Evolutionary conservation across 1,140 invertebrate genomes (phyloP).

Genomic region (Sycobia sp.): DNA sequence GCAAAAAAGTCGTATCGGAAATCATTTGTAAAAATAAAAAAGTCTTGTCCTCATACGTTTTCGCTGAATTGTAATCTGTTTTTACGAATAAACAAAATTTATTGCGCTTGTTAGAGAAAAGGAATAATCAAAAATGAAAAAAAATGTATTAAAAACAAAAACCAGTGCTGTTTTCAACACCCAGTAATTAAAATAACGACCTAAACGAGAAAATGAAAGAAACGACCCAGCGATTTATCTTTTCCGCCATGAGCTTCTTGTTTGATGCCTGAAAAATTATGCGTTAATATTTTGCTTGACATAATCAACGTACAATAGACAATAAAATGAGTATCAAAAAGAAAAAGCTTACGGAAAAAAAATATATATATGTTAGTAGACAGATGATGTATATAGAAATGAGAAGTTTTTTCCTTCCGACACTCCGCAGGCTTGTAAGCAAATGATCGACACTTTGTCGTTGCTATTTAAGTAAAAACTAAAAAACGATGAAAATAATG

Average conservation of each 20-base stretch:
- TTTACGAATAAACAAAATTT: slow-evolving; percentile 5
- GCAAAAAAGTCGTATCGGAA: slow-evolving; percentile 25
- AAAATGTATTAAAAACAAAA: background rate
- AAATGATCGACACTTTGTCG: slow-evolving; percentile 5
- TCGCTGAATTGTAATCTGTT: slow-evolving; percentile 4
- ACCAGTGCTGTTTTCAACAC: slow-evolving; percentile 22
- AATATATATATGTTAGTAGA: slow-evolving; percentile 19
- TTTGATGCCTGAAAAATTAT: slow-evolving; percentile 21
- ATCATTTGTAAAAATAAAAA: slow-evolving; percentile 17
- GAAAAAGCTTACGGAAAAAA: slow-evolving; percentile 38
- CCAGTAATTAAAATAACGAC: slow-evolving; percentile 1
- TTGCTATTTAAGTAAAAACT: slow-evolving; percentile 17
- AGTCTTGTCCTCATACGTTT: slow-evolving; percentile 22
- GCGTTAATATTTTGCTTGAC: slow-evolving; percentile 28
- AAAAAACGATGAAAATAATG: slow-evolving; percentile 23
- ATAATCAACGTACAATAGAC: slow-evolving; percentile 52
- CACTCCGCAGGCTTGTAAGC: slow-evolving; percentile 22
- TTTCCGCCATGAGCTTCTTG: slow-evolving; percentile 23
- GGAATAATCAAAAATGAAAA: background rate
- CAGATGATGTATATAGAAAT: slow-evolving; percentile 11
- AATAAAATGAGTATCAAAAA: slow-evolving; percentile 59
- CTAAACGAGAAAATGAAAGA: slow-evolving; percentile 12
- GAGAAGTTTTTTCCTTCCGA: slow-evolving; percentile 21
- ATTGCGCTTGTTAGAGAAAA: slow-evolving; percentile 12
- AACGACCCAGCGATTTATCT: slow-evolving; percentile 25